These are phyloP conservation scores for Anastrepha ludens DNA, from an alignment of 1,140 invertebrate species.

Conservation along the genomic window DNA sequence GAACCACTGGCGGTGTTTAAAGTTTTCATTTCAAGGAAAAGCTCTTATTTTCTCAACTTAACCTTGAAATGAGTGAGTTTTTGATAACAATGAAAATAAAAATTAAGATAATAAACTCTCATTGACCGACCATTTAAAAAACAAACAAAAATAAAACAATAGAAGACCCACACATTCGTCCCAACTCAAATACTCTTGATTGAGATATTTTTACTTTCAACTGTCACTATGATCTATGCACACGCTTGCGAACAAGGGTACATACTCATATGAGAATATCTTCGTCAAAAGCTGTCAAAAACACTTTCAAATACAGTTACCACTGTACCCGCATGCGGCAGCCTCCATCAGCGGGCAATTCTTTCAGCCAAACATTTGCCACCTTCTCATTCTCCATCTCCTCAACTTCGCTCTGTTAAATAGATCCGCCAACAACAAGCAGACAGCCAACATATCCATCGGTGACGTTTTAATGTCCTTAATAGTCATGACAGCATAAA, in stretches of 20 bases:
- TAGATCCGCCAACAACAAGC: background rate
- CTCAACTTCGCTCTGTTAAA: background rate
- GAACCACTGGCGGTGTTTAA: too few species aligned
- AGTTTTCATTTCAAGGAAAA: too few species aligned
- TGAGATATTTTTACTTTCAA: conserved; percentile 12
- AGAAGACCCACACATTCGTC: background rate
- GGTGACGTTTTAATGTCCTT: conserved; percentile 48
- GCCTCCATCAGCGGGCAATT: background rate
- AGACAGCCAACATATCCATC: background rate
- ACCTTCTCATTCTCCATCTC: background rate
- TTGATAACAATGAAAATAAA: too few species aligned
- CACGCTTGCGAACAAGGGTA: background rate
- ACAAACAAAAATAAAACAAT: background rate
- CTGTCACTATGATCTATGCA: background rate
- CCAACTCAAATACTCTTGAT: background rate
- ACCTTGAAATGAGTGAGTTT: too few species aligned
- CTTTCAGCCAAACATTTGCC: background rate
- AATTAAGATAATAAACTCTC: too few species aligned
- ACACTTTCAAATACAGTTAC: conserved; percentile 28
- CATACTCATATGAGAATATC: background rate
- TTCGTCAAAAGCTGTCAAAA: conserved; percentile 40
- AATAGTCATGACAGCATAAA: conserved; percentile 52
- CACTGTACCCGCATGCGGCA: background rate
- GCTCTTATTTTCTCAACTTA: too few species aligned
- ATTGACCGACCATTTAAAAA: too few species aligned